Evolutionary conservation across 2,888 invertebrate species (phyloP).

Genomic region (Neocrepidodera transversa): DNA sequence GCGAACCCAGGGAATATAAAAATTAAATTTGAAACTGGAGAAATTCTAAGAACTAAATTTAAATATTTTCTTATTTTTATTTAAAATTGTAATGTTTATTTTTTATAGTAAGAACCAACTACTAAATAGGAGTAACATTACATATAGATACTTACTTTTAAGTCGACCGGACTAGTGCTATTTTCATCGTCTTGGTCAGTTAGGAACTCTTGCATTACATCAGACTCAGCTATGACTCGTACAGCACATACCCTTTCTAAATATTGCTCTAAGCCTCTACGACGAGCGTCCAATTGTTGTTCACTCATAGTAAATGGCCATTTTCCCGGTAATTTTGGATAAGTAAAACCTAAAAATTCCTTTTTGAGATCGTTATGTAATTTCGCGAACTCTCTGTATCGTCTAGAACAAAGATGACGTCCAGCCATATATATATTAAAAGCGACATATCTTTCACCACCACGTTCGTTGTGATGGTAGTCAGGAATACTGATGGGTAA

Average conservation of each 20-base stretch:
- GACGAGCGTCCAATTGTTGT: constrained; percentile 93
- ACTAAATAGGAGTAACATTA: neutral
- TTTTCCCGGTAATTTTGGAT: constrained; percentile 97
- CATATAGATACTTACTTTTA: constrained; percentile 64
- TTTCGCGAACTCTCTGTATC: constrained; percentile 94
- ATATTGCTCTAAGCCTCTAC: constrained; percentile 96
- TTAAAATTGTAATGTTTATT: no score
- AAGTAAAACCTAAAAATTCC: constrained; percentile 92
- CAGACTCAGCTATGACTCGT: constrained; percentile 96
- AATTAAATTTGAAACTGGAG: no score
- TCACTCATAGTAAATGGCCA: constrained; percentile 98
- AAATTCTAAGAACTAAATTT: no score
- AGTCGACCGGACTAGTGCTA: constrained; percentile 69
- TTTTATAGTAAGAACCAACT: neutral
- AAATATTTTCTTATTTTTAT: no score
- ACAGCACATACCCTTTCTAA: constrained; percentile 98
- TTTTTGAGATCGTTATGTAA: constrained; percentile 88
- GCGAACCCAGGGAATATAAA: no score
- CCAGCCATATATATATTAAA: constrained; percentile 99
- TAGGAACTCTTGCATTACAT: constrained; percentile 96
- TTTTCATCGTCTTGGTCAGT: constrained; percentile 89
- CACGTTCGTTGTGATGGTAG: constrained; percentile 87
- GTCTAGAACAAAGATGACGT: constrained; percentile 92
- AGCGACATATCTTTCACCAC: constrained; percentile 89
- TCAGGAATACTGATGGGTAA: constrained; percentile 92